Percentiles rank a stretch among this genome's conserved stretches.
Conservation (phyloP, 2,797 vertebrate genomes). For the Anas acuta region DNA sequence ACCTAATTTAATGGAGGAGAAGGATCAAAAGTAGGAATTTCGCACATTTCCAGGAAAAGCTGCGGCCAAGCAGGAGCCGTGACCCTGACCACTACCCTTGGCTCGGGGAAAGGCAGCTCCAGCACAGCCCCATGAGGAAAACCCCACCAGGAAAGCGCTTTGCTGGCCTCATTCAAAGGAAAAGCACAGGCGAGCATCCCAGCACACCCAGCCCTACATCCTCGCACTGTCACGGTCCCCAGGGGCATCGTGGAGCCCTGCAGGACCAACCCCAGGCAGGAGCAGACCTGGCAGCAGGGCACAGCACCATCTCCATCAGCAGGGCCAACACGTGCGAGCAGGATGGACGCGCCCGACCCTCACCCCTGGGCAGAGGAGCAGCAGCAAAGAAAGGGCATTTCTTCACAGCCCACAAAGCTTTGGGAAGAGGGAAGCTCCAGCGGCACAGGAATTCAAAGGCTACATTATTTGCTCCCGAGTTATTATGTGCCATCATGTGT, state of each 20-base stretch:
- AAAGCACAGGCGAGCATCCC: fast-evolving
- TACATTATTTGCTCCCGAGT: not conserved
- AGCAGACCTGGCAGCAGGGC: fast-evolving
- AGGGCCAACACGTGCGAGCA: not conserved
- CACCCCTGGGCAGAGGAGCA: not conserved
- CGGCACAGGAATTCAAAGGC: not conserved
- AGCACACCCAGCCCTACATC: not conserved
- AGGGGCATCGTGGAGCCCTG: no score
- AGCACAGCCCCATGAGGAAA: not conserved
- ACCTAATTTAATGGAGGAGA: fast-evolving
- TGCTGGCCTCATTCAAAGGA: not conserved
- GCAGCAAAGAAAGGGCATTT: not conserved
- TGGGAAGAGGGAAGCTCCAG: not conserved
- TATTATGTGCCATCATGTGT: not conserved
- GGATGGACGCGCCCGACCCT: not conserved
- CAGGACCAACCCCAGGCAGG: no score
- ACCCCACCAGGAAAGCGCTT: not conserved
- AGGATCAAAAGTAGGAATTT: not conserved
- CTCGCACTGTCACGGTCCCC: not conserved
- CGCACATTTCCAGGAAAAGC: not conserved
- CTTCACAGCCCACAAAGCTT: not conserved
- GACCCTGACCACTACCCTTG: fast-evolving
- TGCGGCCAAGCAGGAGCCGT: fast-evolving
- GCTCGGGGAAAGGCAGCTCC: not conserved
- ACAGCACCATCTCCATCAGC: fast-evolving